These are phyloP conservation scores for Rhinogobio ventralis DNA, from an alignment of 2,797 vertebrate genomes.

Conservation along the genomic window DNA sequence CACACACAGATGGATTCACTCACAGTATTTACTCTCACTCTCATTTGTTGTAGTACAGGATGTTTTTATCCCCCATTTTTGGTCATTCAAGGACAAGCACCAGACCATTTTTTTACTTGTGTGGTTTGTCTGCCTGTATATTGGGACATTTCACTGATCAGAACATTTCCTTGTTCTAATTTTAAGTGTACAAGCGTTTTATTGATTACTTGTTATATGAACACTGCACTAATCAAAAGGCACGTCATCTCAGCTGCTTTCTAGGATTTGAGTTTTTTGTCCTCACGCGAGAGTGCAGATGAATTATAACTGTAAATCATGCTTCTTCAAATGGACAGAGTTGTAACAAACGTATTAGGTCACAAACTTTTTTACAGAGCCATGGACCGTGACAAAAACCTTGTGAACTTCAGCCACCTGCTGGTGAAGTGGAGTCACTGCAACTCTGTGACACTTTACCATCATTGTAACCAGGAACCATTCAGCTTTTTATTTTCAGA, in stretches of 20 bases:
- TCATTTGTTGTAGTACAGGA: slow-evolving; percentile 17
- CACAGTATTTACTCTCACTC: slow-evolving; percentile 30
- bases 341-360: not conserved
- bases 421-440: slow-evolving; percentile 46
- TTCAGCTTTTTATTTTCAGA: slow-evolving; percentile 17
- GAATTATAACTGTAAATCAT: slow-evolving; percentile 5
- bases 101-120: not conserved
- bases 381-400: slow-evolving; percentile 15
- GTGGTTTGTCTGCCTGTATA: slow-evolving; percentile 21
- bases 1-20: slow-evolving; percentile 31
- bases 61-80: slow-evolving; percentile 4
- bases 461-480: slow-evolving; percentile 10
- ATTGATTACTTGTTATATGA: slow-evolving; percentile 13
- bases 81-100: slow-evolving; percentile 10
- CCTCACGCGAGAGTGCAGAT: not conserved
- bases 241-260: slow-evolving; percentile 15
- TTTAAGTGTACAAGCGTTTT: slow-evolving; percentile 23
- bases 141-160: slow-evolving; percentile 18
- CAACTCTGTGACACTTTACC: slow-evolving; percentile 24
- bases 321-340: not conserved
- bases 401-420: slow-evolving; percentile 46
- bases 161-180: slow-evolving; percentile 24
- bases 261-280: slow-evolving; percentile 40
- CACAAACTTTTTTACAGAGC: slow-evolving; percentile 6
- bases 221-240: not conserved